Percentiles rank a stretch among this genome's conserved stretches.
These are phyloP conservation scores for Trileptium ribeirensis DNA, from an alignment of 2,888 invertebrate genomes.

Conservation along the genomic window DNA sequence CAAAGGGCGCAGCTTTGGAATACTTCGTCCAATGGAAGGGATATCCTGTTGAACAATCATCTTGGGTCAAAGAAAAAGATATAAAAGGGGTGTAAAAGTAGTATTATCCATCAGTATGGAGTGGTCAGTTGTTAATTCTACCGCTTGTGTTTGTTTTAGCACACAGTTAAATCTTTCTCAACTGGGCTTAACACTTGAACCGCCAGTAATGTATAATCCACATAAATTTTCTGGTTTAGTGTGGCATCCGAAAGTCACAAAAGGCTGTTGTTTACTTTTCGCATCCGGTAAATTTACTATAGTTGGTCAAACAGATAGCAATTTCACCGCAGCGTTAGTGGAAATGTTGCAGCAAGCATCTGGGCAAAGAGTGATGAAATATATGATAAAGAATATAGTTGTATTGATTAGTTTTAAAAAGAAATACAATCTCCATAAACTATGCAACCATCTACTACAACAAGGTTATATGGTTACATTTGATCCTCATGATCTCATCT, in stretches of 20 bases:
- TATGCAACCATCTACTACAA: neutral
- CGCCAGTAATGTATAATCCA: neutral
- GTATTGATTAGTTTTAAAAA: neutral
- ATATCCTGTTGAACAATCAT: neutral
- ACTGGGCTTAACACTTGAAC: neutral
- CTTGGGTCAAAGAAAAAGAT: neutral
- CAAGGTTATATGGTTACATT: neutral
- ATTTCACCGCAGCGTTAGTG: neutral
- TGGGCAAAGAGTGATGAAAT: no score
- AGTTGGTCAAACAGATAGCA: neutral
- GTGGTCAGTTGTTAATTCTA: neutral
- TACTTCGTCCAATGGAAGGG: slow-evolving; percentile 7
- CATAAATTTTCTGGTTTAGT: neutral
- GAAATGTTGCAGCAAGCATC: neutral
- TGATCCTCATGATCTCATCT: neutral
- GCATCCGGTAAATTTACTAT: neutral
- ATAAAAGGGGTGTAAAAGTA: neutral
- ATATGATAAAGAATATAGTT: neutral
- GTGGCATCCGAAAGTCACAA: neutral
- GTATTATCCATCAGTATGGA: neutral
- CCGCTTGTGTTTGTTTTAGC: neutral
- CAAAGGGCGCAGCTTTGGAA: neutral
- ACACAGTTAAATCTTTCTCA: neutral
- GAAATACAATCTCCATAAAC: neutral
- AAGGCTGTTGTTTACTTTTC: neutral